Evolutionary conservation across 2,888 invertebrate genomes (phyloP), one percentile per base, ranked within the genome.

Genomic region (Argyra leucocephala): DNA sequence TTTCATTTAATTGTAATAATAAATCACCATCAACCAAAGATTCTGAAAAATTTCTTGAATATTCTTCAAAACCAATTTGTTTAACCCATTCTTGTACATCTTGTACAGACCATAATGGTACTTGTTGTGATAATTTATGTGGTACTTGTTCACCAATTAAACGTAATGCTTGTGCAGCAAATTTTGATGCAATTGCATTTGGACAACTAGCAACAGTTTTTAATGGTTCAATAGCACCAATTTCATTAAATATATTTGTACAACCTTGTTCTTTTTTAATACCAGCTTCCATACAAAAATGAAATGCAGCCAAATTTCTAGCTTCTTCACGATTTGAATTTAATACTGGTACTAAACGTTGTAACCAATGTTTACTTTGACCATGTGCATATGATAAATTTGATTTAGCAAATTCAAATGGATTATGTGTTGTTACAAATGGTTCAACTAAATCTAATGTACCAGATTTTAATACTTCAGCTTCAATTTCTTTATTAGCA

Each of bases 51-150:
- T 89, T 89, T 2, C 81, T 83, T 3, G 90, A 88, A 73, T 89
- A 94, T 74, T 91, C 89, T 21, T 86, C 85, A 78, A 97, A 98
- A 0, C 96, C 96, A 73, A 96, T 96, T 84, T 98, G 97, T 76
- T 93, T 94, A 0, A 99, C 94, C 98, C 98, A 99, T 81, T 97
- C 96, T 72, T 90, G 85, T 0, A 99, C 98, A 78, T 99, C 98
- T 78, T 93, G 93, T 22, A 89, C 89, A 0, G 95, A 95, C 99
- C 99, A 99, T 9, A 97, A 83, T 0, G 98, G 98, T 58, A 98
- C 97, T 80, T 98, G 97, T 77, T 98, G 97, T 48, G 96, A 96
- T 66, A 99, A 81, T 77, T 96, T 97, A 79, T 99, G 97, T 0
- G 98, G 98, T 21, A 98, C 92, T 76, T 94, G 92, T 78, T 98